Conservation (phyloP, 2,888 invertebrate genomes). For the Troides oblongomaculatus region DNA sequence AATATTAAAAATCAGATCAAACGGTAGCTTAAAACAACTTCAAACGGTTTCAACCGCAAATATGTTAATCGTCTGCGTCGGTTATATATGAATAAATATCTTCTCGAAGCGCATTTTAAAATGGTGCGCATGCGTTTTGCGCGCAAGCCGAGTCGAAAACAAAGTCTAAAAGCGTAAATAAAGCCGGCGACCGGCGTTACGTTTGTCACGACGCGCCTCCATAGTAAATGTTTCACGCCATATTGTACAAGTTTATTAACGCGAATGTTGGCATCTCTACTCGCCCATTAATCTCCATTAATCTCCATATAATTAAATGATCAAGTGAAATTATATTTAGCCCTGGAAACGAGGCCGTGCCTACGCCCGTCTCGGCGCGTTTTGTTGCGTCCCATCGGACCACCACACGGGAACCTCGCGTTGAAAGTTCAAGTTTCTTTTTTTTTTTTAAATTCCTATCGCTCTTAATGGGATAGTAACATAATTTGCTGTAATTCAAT, state of each 20-base stretch:
- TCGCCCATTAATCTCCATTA: slow-evolving; percentile 76
- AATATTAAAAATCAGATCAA: slow-evolving; percentile 16
- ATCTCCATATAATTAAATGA: slow-evolving; percentile 80
- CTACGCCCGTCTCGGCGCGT: slow-evolving; percentile 52
- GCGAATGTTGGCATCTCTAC: slow-evolving; percentile 67
- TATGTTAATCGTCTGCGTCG: slow-evolving; percentile 18
- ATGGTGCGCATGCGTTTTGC: slow-evolving; percentile 16
- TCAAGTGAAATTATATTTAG: slow-evolving; percentile 79
- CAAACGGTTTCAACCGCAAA: slow-evolving; percentile 22
- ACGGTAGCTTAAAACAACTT: slow-evolving; percentile 24
- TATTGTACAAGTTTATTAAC: slow-evolving; percentile 66
- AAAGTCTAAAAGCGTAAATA: slow-evolving; percentile 22
- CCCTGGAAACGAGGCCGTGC: slow-evolving; percentile 71
- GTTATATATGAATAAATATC: slow-evolving; percentile 23
- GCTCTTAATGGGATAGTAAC: slow-evolving; percentile 23
- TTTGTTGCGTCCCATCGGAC: slow-evolving; percentile 50
- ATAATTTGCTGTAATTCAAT: neutral
- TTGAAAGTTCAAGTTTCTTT: slow-evolving; percentile 32
- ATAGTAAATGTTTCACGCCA: slow-evolving; percentile 57
- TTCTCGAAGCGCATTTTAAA: slow-evolving; percentile 16
- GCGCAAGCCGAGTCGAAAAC: slow-evolving; percentile 9
- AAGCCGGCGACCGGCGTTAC: slow-evolving; percentile 29
- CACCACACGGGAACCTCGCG: slow-evolving; percentile 47
- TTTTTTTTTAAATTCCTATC: slow-evolving; percentile 4
- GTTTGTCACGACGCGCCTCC: slow-evolving; percentile 36